Percentiles rank a stretch among this genome's conserved stretches.
These are phyloP conservation scores for Tiaroga cobitis DNA, from an alignment of 2,797 vertebrate genomes.

Conservation along the genomic window DNA sequence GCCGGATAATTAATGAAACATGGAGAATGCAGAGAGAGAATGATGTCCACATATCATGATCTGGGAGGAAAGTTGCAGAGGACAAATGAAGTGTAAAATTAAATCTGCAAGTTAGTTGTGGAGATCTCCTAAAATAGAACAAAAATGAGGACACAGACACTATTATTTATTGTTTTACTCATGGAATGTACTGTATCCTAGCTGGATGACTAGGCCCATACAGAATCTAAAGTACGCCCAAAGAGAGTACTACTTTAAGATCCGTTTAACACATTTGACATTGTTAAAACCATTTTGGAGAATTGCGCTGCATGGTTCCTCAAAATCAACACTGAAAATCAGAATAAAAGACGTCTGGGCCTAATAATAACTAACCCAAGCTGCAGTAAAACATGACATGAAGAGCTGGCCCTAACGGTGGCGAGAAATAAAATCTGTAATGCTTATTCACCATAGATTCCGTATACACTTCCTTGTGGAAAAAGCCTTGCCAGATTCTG, in stretches of 20 bases:
- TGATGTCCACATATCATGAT: slow-evolving; percentile 27
- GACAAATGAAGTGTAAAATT: slow-evolving; percentile 33
- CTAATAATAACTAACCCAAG: slow-evolving; percentile 30
- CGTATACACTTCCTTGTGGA: slow-evolving; percentile 37
- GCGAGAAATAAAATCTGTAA: slow-evolving; percentile 26
- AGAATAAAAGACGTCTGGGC: neutral
- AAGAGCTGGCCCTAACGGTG: neutral
- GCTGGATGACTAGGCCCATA: neutral
- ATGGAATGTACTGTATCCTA: neutral
- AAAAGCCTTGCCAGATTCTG: slow-evolving; percentile 6
- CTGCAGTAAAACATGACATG: slow-evolving; percentile 27
- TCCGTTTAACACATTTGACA: neutral
- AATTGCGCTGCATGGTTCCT: neutral
- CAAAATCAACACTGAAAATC: slow-evolving; percentile 18
- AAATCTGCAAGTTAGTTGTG: slow-evolving; percentile 24
- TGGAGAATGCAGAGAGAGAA: slow-evolving; percentile 18
- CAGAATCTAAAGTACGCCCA: neutral
- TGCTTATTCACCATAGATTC: slow-evolving; percentile 10
- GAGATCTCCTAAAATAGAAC: neutral
- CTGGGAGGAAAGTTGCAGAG: slow-evolving; percentile 9
- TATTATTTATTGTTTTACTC: slow-evolving; percentile 5
- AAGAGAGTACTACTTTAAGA: neutral
- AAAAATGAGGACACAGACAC: neutral
- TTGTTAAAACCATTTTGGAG: neutral
- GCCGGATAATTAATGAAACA: slow-evolving; percentile 46